Base-by-base conservation (phyloP, 2,113 vertebrate genomes). In the Ophiodon elongatus region DNA sequence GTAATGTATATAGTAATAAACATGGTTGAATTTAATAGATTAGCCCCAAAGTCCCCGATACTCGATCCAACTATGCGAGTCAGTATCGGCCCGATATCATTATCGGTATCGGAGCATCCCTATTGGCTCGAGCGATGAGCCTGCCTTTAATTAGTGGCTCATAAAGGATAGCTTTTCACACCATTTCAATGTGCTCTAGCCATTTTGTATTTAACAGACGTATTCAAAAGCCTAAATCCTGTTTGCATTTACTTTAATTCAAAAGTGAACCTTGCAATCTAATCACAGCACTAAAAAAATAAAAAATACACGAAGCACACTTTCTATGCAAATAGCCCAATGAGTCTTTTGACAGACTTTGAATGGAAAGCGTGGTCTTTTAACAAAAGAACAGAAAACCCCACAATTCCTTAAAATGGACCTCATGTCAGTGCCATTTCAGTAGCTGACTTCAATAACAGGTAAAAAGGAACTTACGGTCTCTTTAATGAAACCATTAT, bases 71-170 rank as follows among this genome's bases (percentile, higher is more conserved):
- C 47, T 21, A 8, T 47, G 17, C 19, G 15, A 54, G 21, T 54
- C 50, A n/a, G 23, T n/a, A 13, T 57, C 11, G 19, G n/a, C 47
- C 19, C 47, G 1, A 50, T 57, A 57, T 15, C 56, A 57, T 27
- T 57, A 57, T 29, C 27, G 25, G 25, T 57, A 57, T 29, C 29
- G 56, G 56, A 29, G 25, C 56, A 57, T 57, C 52, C 9, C 52
- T n/a, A 11, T 11, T 57, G 25, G 56, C 56, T 8, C 29, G 56
- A 27, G 13, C 56, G 54, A 13, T 59, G 27, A 59, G 56, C 25
- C 29, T 31, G 59, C 29, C 59, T 60, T 89, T 85, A 91, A 93
- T 90, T 66, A 81, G 80, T 56, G 70, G 43, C 76, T 72, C 85
- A 71, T 79, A 75, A 86, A 66, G 8, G 43, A 80, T 17, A 27